Percentiles rank a stretch among this genome's conserved stretches.
phyloP scores from a whole-genome alignment of 2,797 vertebrate genomes.

The Graptemys geographica region DNA sequence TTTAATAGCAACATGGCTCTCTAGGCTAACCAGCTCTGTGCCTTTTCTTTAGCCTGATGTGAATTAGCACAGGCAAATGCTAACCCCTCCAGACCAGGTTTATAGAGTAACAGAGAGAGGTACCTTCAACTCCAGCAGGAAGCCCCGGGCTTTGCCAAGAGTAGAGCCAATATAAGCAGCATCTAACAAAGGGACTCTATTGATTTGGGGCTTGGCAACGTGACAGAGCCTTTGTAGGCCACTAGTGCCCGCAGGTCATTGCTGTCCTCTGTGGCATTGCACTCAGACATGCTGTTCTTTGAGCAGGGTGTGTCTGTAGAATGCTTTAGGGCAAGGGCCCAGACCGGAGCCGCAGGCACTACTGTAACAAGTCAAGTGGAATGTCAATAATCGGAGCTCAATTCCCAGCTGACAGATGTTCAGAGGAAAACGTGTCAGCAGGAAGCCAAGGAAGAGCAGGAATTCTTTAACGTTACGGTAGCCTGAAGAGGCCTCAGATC shows the following conservation, averaged over 20 bases:
- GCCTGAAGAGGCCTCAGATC: background rate
- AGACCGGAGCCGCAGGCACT: background rate
- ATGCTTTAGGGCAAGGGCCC: background rate
- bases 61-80: background rate
- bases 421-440: background rate
- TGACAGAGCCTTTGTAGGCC: background rate
- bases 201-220: background rate
- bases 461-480: background rate
- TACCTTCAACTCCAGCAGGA: background rate
- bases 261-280: background rate
- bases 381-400: background rate
- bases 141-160: background rate
- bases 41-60: background rate
- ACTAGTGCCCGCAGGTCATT: background rate
- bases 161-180: background rate
- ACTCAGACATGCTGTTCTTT: background rate
- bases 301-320: background rate
- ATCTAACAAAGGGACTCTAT: background rate
- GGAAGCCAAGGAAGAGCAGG: background rate
- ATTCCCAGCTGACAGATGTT: background rate
- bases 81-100: accelerated
- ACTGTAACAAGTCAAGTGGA: background rate
- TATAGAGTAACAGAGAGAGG: background rate
- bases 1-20: background rate
- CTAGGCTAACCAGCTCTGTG: background rate